Percentiles rank a stretch among this genome's conserved stretches.
These are phyloP conservation scores for Oligia latruncula DNA, from an alignment of 2,888 invertebrate species.

Conservation along the genomic window DNA sequence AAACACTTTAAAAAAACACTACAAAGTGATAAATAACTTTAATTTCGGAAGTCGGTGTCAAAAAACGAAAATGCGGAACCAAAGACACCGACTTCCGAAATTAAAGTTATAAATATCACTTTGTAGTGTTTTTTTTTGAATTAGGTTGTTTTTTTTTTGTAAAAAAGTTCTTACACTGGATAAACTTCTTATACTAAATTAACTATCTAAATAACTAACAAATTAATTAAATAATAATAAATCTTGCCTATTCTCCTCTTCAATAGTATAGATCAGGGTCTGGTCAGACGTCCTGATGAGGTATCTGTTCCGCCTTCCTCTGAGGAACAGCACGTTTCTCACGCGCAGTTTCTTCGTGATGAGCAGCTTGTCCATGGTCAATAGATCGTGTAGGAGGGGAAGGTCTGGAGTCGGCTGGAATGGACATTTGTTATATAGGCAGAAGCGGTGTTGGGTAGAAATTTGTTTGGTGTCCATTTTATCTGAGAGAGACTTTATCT, in stretches of 20 bases:
- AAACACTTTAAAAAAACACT: too few relatives aligned
- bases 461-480: not conserved
- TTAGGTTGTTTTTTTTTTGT: too few relatives aligned
- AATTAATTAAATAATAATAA: not conserved
- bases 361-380: slow-evolving; percentile 74
- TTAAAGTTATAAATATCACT: too few relatives aligned
- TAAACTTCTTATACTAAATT: not conserved
- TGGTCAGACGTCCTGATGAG: slow-evolving; percentile 76
- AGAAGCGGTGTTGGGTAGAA: not conserved
- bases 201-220: too few relatives aligned
- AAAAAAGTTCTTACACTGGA: too few relatives aligned
- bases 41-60: too few relatives aligned
- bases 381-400: slow-evolving; percentile 72
- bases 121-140: too few relatives aligned
- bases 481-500: not conserved
- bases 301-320: slow-evolving; percentile 83
- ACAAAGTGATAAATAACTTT: too few relatives aligned
- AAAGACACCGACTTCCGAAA: too few relatives aligned
- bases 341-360: slow-evolving; percentile 81
- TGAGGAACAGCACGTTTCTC: slow-evolving; percentile 76
- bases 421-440: not conserved
- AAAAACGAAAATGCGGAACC: too few relatives aligned
- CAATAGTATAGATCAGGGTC: slow-evolving; percentile 78
- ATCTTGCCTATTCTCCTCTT: slow-evolving; percentile 80
- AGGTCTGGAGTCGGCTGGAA: slow-evolving; percentile 39